These are phyloP conservation scores for Calameuta idolon DNA, from an alignment of 2,888 invertebrate species.

Conservation along the genomic window DNA sequence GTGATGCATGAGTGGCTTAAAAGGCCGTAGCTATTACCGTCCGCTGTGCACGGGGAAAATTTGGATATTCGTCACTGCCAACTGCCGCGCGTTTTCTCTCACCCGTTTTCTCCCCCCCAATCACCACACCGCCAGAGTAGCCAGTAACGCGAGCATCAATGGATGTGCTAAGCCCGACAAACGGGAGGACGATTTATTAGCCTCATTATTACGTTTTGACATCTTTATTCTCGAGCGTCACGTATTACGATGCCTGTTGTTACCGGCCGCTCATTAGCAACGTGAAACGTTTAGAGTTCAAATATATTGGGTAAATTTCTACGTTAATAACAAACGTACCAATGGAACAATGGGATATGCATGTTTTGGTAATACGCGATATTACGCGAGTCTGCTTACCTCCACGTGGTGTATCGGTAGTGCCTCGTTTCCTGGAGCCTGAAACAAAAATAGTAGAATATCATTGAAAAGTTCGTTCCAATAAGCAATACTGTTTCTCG, in stretches of 20 bases:
- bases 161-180: neutral
- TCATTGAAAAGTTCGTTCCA: neutral
- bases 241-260: neutral
- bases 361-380: neutral
- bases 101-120: neutral
- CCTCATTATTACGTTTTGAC: slow-evolving; percentile 1
- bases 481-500: neutral
- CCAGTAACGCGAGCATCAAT: neutral
- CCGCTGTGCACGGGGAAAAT: slow-evolving; percentile 32
- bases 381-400: slow-evolving; percentile 41
- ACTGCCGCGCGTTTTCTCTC: slow-evolving; percentile 31
- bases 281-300: neutral
- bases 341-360: neutral
- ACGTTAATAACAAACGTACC: neutral
- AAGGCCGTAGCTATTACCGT: slow-evolving; percentile 32
- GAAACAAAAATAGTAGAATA: slow-evolving; percentile 39
- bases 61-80: slow-evolving; percentile 52
- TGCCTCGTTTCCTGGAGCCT: slow-evolving; percentile 57
- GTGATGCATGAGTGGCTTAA: slow-evolving; percentile 47
- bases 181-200: neutral
- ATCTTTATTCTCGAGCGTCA: neutral
- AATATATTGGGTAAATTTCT: neutral
- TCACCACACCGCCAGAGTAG: neutral
- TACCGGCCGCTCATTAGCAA: neutral
- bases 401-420: slow-evolving; percentile 58